A percentile compares a stretch with the other conserved stretches of the same genome.
phyloP scores from a whole-genome alignment of 2,113 vertebrate species.

The Lasiurus borealis region DNA sequence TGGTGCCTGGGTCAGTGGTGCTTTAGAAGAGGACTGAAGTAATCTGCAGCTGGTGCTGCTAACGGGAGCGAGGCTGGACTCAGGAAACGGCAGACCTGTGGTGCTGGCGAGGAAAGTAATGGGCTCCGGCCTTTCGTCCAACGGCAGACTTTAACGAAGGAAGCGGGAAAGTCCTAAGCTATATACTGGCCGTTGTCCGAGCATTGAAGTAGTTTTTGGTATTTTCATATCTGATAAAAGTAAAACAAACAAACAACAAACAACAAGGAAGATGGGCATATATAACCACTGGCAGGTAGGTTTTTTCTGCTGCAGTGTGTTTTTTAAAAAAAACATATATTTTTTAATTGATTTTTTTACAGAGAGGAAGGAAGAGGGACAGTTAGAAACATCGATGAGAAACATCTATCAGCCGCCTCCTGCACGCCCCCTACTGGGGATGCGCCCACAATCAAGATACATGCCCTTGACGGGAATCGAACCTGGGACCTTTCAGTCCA shows the following conservation, averaged over 20 bases:
- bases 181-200: neutral
- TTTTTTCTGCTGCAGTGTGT: neutral
- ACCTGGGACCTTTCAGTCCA: no score
- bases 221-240: neutral
- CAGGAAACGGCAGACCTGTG: constrained; percentile 13
- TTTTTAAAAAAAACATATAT: no score
- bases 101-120: neutral
- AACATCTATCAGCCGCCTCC: no score
- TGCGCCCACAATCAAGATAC: no score
- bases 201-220: neutral
- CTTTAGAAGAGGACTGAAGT: neutral
- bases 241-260: neutral
- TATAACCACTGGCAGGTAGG: neutral
- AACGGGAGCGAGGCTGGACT: neutral
- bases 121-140: neutral
- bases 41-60: neutral
- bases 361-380: no score
- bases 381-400: no score
- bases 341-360: no score
- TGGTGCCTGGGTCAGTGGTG: neutral
- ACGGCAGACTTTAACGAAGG: neutral
- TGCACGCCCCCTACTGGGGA: no score
- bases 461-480: no score
- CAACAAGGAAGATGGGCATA: neutral
- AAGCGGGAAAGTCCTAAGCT: neutral